Percentiles rank a stretch among this genome's conserved stretches.
Conservation (phyloP, 2,113 vertebrate genomes). For the Epinephelus cyanopodus region DNA sequence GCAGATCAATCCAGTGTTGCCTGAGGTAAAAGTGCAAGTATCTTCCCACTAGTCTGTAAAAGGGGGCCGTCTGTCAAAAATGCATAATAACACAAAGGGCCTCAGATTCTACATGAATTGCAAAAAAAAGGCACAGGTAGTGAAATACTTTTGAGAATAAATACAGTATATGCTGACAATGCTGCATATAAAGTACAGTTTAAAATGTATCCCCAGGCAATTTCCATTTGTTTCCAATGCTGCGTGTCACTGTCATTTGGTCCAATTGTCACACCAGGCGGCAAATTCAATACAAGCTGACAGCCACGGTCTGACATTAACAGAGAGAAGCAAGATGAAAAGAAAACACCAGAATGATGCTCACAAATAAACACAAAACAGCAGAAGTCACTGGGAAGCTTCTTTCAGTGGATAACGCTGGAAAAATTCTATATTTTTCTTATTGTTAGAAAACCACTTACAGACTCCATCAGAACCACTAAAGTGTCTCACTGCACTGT, state of each 20-base stretch:
- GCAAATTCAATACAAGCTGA: constrained; percentile 44
- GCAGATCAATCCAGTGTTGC: constrained; percentile 45
- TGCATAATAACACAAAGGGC: constrained; percentile 2
- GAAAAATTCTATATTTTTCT: not conserved
- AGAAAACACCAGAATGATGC: constrained; percentile 11
- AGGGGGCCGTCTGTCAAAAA: not conserved
- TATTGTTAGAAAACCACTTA: not conserved
- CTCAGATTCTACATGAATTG: constrained; percentile 18
- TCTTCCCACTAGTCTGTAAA: constrained; percentile 17
- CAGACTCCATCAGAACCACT: not conserved
- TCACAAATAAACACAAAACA: constrained; percentile 16
- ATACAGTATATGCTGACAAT: not conserved
- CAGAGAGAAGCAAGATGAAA: constrained; percentile 4
- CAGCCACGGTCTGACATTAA: constrained; percentile 16
- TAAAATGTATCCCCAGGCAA: not conserved
- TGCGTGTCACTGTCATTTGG: constrained; percentile 25
- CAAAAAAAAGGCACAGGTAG: not conserved
- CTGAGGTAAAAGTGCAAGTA: constrained; percentile 27
- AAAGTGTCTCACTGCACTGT: not conserved
- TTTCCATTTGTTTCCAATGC: constrained; percentile 2
- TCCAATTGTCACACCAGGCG: constrained; percentile 35
- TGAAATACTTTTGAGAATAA: not conserved
- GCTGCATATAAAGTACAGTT: not conserved
- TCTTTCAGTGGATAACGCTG: not conserved
- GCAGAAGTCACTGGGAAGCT: not conserved